Percentiles rank a stretch among this genome's conserved stretches.
Conservation (phyloP, 2,797 vertebrate species). For the Sciurus carolinensis region DNA sequence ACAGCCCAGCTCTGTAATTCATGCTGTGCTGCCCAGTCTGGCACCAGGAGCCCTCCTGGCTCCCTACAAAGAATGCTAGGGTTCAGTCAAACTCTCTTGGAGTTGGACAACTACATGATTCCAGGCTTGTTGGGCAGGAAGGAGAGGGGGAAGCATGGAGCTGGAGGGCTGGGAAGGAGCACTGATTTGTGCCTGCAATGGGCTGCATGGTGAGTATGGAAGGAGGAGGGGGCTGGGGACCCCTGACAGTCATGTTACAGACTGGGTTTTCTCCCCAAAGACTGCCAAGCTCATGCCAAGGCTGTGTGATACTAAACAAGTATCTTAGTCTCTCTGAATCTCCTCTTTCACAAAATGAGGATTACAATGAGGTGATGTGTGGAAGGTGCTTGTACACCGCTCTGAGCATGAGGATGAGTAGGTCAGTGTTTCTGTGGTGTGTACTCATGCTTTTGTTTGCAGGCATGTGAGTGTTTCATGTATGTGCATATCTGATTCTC, state of each 20-base stretch:
- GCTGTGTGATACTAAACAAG: neutral
- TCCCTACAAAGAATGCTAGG: neutral
- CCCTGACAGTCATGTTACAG: neutral
- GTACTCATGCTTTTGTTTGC: neutral
- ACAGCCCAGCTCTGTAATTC: neutral
- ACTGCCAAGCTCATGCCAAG: neutral
- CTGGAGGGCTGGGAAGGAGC: neutral
- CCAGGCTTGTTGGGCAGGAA: neutral
- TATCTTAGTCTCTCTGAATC: neutral
- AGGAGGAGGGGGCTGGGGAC: neutral
- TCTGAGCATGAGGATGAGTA: neutral
- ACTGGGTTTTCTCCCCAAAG: neutral
- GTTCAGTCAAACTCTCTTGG: neutral
- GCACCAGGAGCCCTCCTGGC: neutral
- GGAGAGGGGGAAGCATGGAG: neutral
- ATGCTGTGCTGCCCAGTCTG: neutral
- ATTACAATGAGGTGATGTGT: neutral
- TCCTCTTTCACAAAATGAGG: neutral
- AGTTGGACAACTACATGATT: neutral
- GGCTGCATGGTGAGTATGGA: fast-evolving
- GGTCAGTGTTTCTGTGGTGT: neutral
- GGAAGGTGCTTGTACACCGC: neutral
- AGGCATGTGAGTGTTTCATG: neutral
- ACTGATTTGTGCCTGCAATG: neutral
- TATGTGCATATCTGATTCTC: neutral